Evolutionary conservation across 1,140 invertebrate species (phyloP).

Genomic region (Drosophila kohkoa): DNA sequence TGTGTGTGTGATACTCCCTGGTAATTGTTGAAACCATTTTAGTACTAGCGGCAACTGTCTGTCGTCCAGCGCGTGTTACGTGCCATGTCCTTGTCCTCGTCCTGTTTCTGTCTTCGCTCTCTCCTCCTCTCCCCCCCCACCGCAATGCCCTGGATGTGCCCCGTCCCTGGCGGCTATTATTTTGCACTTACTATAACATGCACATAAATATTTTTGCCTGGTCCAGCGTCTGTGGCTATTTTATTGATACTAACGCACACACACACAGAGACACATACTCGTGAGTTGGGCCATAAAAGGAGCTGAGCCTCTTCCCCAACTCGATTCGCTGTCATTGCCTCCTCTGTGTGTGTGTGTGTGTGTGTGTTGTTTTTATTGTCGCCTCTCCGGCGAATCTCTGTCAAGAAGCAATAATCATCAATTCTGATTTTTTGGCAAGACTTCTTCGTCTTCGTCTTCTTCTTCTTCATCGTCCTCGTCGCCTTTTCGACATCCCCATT

Average conservation of each 20-base stretch:
- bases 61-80: slow-evolving; percentile 51
- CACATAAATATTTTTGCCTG: slow-evolving; percentile 81
- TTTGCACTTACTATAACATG: slow-evolving; percentile 84
- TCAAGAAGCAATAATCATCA: slow-evolving; percentile 85
- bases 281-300: slow-evolving; percentile 56
- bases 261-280: slow-evolving; percentile 32
- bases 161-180: slow-evolving; percentile 74
- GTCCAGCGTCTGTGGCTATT: slow-evolving; percentile 70
- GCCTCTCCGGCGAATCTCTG: slow-evolving; percentile 73
- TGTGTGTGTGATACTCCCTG: slow-evolving; percentile 59
- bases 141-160: slow-evolving; percentile 6
- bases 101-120: not conserved
- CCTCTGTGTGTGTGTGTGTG: no score
- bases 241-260: slow-evolving; percentile 81
- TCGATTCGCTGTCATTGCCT: not conserved
- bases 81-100: slow-evolving; percentile 31
- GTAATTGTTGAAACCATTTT: slow-evolving; percentile 80
- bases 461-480: not conserved
- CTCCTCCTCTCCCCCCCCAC: not conserved
- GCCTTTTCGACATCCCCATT: slow-evolving; percentile 16
- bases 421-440: slow-evolving; percentile 78
- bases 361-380: slow-evolving; percentile 72
- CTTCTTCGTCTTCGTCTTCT: slow-evolving; percentile 14
- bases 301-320: slow-evolving; percentile 38
- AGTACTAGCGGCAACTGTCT: slow-evolving; percentile 48